Conservation (phyloP, 2,888 invertebrate species). For the Drosophila macrospina region DNA sequence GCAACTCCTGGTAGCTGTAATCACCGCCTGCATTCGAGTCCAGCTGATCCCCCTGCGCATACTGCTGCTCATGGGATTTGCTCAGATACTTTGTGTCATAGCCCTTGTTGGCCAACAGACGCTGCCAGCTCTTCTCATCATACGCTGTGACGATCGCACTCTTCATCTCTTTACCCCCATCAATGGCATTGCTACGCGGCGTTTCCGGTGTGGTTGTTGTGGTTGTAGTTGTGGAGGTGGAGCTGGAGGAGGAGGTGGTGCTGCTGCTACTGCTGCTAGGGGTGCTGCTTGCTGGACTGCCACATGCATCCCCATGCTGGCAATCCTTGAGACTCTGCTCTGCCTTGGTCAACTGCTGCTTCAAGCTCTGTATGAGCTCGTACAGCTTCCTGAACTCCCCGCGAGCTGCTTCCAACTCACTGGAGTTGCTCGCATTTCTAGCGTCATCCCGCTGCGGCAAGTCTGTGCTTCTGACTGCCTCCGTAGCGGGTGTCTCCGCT, state of each 20-base stretch:
- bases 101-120: constrained; percentile 69
- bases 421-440: constrained; percentile 1
- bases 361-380: constrained; percentile 34
- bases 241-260: constrained; percentile 2
- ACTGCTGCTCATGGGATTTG: constrained; percentile 30
- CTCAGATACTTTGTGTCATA: constrained; percentile 67
- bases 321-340: constrained; percentile 35
- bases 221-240: constrained; percentile 1
- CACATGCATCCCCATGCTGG: background rate
- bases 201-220: constrained; percentile 19
- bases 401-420: constrained; percentile 6
- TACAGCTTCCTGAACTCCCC: constrained; percentile 47
- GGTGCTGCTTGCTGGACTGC: background rate
- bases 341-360: constrained; percentile 36
- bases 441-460: background rate
- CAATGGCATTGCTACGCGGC: constrained; percentile 3
- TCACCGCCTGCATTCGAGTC: constrained; percentile 37
- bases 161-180: background rate
- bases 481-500: background rate
- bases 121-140: constrained; percentile 58
- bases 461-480: constrained; percentile 8
- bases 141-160: background rate
- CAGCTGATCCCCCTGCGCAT: constrained; percentile 43
- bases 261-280: background rate
- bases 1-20: constrained; percentile 55